Base-by-base conservation (phyloP, 2,888 invertebrate genomes). In the Nyleta sp. region DNA sequence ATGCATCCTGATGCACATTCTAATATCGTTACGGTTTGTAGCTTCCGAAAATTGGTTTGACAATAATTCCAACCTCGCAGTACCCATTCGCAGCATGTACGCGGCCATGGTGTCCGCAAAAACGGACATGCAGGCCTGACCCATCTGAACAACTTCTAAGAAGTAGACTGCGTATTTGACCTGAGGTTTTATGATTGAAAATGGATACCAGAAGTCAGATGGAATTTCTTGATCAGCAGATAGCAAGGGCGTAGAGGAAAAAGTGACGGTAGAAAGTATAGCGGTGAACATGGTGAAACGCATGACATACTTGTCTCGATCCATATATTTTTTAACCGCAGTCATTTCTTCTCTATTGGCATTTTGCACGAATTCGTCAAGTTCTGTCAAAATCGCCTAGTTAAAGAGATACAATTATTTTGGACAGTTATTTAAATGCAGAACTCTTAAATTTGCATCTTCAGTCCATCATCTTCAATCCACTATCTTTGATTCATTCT, bases 81-180 rank as follows among this genome's bases (percentile, higher is more conserved):
- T 65, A 33, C 17, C 44, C 0, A 33, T 33, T 31, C 65, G 42
- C 0, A 65, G 11, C 31, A 65, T 53, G 8, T 42, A 53, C 10
- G 65, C 53, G 1, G 53, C 33, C 20, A 53, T 53, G 1, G 53
- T 24, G 20, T 65, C 65, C 13, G 8, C 15, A n/a, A 65, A 53
- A 42, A 65, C 38, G 6, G 52, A 7, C 13, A n/a, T 10, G 13
- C 31, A 17, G 1, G 10, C 28, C 17, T 64, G 64, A 28, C 5
- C 8, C 1, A 31, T 2, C 15, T 2, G 40, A 1, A 52, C 28
- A 10, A 40, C 6, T n/a, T 64, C 50, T 4, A 35, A 18, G 4
- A 64, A 17, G 10, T 50, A 64, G 7, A 52, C 10, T 2, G 31
- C 13, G 13, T 2, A 60, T 6, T 22, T 20, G 2, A 35, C 13